Percentiles rank a stretch among this genome's conserved stretches.
Conservation (phyloP, 2,888 invertebrate species). For the Perizoma affinitatum region DNA sequence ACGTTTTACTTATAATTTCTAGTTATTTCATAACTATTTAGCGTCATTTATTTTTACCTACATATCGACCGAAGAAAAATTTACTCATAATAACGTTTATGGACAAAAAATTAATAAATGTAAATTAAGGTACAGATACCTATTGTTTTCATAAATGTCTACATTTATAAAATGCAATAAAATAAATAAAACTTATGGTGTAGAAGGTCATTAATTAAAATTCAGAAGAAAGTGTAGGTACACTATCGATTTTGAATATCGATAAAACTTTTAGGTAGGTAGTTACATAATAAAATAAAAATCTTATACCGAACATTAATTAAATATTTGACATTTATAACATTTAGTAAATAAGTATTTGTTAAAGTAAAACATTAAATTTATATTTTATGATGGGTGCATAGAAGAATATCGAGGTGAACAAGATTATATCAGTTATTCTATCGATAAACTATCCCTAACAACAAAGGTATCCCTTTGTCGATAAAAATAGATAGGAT, state of each 20-base stretch:
- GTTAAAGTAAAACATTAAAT: too few relatives aligned
- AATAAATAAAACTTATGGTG: neutral
- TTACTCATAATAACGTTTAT: constrained; percentile 13
- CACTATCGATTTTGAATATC: neutral
- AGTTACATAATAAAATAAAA: too few relatives aligned
- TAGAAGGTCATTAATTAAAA: too few relatives aligned
- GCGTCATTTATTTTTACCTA: constrained; percentile 12
- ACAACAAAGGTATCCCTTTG: too few relatives aligned
- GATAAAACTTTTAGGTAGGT: too few relatives aligned
- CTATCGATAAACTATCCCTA: constrained; percentile 27
- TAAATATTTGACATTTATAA: constrained; percentile 18
- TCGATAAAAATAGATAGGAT: too few relatives aligned
- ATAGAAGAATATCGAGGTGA: constrained; percentile 35
- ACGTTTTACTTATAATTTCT: neutral
- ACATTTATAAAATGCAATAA: constrained; percentile 33
- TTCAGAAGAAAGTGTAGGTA: neutral
- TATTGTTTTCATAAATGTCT: constrained; percentile 6
- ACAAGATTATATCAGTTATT: constrained; percentile 17
- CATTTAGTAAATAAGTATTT: neutral
- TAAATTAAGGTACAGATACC: constrained; percentile 23
- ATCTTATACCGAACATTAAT: neutral
- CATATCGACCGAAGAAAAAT: constrained; percentile 31
- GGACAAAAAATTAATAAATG: constrained; percentile 25
- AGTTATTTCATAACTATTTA: neutral
- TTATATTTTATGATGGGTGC: constrained; percentile 22